Evolutionary conservation across 2,113 vertebrate genomes (phyloP), one percentile per base, ranked within the genome.

Genomic region (Pachyramphus minor): DNA sequence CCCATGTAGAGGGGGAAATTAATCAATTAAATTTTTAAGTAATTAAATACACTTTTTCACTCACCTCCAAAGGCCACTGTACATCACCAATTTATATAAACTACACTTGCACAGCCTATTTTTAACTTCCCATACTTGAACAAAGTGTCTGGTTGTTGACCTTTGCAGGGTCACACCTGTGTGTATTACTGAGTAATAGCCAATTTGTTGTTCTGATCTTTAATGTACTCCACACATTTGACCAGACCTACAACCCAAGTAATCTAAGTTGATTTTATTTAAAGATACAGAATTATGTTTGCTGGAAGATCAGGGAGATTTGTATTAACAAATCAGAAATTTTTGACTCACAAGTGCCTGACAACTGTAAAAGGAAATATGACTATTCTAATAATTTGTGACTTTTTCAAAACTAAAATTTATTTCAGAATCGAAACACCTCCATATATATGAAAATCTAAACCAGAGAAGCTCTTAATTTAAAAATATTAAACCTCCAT

Each of bases 81-180:
- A 69, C 74, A 69, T 94, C 83, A 81, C 87, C 78, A 86, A 39
- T 96, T 96, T 85, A 82, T 93, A 91, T 69, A 84, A 96, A 79
- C 84, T 74, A 44, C 86, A 50, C 42, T 96, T 77, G 86, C 82
- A 74, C 42, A 74, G 62, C 79, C 93, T 97, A 96, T 97, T 95
- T 96, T 96, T 97, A 96, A 88, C 84, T 87, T 83, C 60, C 84
- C 69, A 62, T 58, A 77, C 90, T 96, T 87, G 91, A 96, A 84
- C 93, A 87, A 94, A 95, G 79, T 87, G 83, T 45, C 84, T 91
- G 73, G 80, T 55, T 94, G 39, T 58, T 93, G 94, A 96, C 96
- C 86, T 97, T 92, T 96, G 60, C 72, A 55, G 96, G 88, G 86
- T 96, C 88, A 96, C 78, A 94, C 88, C 90, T 94, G 91, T 91